Conservation (phyloP, 2,113 vertebrate genomes). For the Rhizomys pruinosus region DNA sequence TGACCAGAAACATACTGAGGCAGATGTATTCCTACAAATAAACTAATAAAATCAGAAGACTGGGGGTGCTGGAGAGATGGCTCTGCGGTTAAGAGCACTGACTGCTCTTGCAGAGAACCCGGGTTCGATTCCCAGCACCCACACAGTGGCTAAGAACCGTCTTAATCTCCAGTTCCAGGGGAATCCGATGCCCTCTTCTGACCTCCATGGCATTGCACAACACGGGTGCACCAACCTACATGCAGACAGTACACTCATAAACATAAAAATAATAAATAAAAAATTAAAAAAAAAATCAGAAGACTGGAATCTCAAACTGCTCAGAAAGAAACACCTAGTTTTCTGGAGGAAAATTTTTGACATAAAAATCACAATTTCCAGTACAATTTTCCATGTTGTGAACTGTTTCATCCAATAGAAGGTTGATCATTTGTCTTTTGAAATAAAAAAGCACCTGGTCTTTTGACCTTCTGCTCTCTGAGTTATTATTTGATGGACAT, state of each 20-base stretch:
- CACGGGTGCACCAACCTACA: too few relatives aligned
- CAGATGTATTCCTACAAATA: slow-evolving; percentile 2
- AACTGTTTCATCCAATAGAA: neutral
- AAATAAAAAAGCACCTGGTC: neutral
- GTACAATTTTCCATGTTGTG: neutral
- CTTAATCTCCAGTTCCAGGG: too few relatives aligned
- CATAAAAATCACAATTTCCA: slow-evolving; percentile 35
- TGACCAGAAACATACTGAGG: slow-evolving; percentile 33
- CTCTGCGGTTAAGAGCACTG: too few relatives aligned
- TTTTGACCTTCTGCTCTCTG: slow-evolving; percentile 52
- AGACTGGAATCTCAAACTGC: neutral
- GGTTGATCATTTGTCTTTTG: slow-evolving; percentile 51
- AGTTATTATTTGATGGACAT: slow-evolving; percentile 11
- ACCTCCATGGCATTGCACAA: too few relatives aligned
- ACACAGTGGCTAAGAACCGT: too few relatives aligned
- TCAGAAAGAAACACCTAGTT: slow-evolving; percentile 34
- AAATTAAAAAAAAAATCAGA: too few relatives aligned
- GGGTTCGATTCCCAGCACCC: too few relatives aligned
- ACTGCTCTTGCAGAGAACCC: too few relatives aligned
- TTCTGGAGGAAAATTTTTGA: slow-evolving; percentile 43
- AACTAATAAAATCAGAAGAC: neutral
- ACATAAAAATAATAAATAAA: too few relatives aligned
- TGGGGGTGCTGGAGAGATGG: too few relatives aligned
- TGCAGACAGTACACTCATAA: too few relatives aligned
- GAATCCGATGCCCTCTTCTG: too few relatives aligned